Evolutionary conservation across 2,888 invertebrate species (phyloP).

Genomic region (Lasioglossum calceatum): DNA sequence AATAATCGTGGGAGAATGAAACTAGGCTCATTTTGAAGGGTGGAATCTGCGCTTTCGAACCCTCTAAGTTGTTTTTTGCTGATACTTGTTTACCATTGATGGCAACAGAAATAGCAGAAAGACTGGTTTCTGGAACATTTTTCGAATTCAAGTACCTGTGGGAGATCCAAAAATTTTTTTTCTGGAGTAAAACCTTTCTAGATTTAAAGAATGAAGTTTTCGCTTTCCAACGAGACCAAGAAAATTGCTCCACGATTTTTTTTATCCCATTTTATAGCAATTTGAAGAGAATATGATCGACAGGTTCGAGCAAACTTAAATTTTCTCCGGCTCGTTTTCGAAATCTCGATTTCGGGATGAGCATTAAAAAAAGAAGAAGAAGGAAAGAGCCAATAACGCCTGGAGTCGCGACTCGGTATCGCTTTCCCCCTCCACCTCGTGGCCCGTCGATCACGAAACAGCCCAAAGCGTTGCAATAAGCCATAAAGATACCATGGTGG

Average conservation of each 20-base stretch:
- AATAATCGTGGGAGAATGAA: no score
- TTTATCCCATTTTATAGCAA: no score
- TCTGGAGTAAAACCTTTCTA: no score
- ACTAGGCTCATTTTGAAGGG: background rate
- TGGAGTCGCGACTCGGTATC: slow-evolving; percentile 7
- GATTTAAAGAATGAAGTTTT: no score
- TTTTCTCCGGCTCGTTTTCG: background rate
- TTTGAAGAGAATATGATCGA: background rate
- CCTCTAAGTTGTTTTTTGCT: no score
- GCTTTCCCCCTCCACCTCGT: slow-evolving; percentile 21
- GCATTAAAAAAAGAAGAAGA: background rate
- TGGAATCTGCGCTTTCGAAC: no score
- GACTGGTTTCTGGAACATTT: background rate
- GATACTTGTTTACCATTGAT: no score
- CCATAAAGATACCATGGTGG: slow-evolving; percentile 81
- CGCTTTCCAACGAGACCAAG: no score
- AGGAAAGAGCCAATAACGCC: background rate
- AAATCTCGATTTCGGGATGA: background rate
- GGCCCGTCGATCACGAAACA: slow-evolving; percentile 79
- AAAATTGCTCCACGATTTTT: no score
- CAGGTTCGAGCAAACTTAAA: background rate
- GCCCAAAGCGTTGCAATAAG: slow-evolving; percentile 82
- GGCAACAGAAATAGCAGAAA: no score
- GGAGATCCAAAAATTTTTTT: background rate
- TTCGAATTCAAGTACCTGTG: background rate